Percentiles rank a stretch among this genome's conserved stretches.
Conservation (phyloP, 2,113 vertebrate species). For the Dinomys branickii region DNA sequence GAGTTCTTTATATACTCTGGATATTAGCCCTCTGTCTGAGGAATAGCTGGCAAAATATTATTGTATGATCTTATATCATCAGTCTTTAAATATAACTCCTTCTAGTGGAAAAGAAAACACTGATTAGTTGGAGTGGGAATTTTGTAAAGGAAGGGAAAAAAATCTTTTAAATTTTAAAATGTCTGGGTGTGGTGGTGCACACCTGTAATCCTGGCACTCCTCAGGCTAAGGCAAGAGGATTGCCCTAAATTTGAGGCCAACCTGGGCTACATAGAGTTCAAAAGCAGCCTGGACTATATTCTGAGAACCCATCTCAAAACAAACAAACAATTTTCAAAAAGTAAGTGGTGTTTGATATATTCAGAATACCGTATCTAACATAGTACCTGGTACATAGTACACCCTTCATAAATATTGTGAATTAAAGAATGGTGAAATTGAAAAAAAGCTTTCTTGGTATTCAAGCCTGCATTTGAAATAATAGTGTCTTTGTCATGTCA, state of each 20-base stretch:
- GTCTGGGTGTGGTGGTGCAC: neutral
- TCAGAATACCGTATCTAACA: slow-evolving; percentile 26
- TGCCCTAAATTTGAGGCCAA: neutral
- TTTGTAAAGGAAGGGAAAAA: slow-evolving; percentile 20
- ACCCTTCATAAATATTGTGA: slow-evolving; percentile 29
- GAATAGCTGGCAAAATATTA: neutral
- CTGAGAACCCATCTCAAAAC: neutral
- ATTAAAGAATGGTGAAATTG: neutral
- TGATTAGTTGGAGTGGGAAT: neutral
- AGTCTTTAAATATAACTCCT: slow-evolving; percentile 2
- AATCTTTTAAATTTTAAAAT: neutral
- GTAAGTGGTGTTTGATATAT: neutral
- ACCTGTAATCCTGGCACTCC: neutral
- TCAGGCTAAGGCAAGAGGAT: neutral
- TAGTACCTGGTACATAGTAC: neutral
- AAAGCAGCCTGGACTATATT: neutral
- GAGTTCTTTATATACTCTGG: neutral
- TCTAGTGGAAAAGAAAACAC: neutral
- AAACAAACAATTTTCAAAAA: neutral
- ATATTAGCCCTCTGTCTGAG: neutral
- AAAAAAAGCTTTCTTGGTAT: neutral
- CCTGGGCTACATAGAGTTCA: neutral
- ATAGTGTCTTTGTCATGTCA: neutral
- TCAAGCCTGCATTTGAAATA: slow-evolving; percentile 5
- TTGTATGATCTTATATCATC: slow-evolving; percentile 1